Conservation (phyloP, 2,797 vertebrate genomes). For the Chaetophractus vellerosus region DNA sequence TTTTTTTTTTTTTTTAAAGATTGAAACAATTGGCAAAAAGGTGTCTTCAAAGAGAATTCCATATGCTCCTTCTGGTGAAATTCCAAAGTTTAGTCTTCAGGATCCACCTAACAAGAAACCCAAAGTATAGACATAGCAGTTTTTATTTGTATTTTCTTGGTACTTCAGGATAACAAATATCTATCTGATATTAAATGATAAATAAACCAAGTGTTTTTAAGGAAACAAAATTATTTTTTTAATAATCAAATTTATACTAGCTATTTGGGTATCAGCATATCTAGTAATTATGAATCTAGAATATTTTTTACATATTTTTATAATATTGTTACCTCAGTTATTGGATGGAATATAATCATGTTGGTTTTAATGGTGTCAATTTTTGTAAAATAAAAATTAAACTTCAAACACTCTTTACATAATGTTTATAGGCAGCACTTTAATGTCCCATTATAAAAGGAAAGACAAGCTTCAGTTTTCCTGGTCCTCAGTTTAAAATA, state of each 20-base stretch:
- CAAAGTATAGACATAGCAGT: constrained; percentile 90
- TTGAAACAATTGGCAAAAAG: constrained; percentile 99
- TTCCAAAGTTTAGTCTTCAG: constrained; percentile 92
- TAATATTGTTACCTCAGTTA: constrained; percentile 85
- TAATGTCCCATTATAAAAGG: constrained; percentile 48
- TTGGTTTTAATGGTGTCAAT: constrained; percentile 85
- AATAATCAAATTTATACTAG: constrained; percentile 87
- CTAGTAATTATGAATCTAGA: constrained; percentile 87
- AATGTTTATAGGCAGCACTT: constrained; percentile 82
- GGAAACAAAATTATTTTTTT: constrained; percentile 89
- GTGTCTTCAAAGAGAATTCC: constrained; percentile 95
- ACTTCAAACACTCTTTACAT: constrained; percentile 73
- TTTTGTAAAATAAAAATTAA: constrained; percentile 80
- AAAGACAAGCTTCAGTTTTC: constrained; percentile 38
- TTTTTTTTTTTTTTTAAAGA: constrained; percentile 88
- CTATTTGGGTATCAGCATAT: constrained; percentile 71
- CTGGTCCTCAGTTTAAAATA: background rate
- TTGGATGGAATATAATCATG: constrained; percentile 79
- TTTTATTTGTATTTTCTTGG: constrained; percentile 67
- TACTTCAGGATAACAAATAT: constrained; percentile 77
- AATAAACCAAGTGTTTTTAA: constrained; percentile 85
- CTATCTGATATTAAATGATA: constrained; percentile 79
- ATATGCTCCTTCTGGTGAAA: constrained; percentile 94
- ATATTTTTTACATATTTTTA: constrained; percentile 91
- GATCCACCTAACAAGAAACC: constrained; percentile 96